A percentile compares a stretch with the other conserved stretches of the same genome.
Conservation (phyloP, 2,113 vertebrate species). For the Balaenoptera acutorostrata region DNA sequence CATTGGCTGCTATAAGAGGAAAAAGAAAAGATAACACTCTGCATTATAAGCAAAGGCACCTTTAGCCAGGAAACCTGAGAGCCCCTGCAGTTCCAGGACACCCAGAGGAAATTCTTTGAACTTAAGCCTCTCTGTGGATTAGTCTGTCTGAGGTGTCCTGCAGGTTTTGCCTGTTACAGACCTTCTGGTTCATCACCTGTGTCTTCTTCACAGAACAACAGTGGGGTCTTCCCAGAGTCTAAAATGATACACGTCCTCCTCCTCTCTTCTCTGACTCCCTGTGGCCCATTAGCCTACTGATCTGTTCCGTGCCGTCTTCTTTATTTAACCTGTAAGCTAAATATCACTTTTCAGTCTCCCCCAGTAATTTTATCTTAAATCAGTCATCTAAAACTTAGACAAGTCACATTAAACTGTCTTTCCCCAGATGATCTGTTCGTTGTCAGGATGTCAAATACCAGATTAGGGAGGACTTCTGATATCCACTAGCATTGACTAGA, state of each 20-base stretch:
- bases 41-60: fast-evolving
- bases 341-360: background rate
- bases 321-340: background rate
- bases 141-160: background rate
- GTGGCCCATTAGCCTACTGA: background rate
- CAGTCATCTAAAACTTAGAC: background rate
- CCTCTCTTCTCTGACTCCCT: background rate
- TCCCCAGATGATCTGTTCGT: background rate
- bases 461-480: background rate
- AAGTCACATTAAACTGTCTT: background rate
- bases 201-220: background rate
- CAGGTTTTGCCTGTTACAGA: too few species aligned
- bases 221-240: background rate
- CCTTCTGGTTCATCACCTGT: background rate
- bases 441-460: too few species aligned
- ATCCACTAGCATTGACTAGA: background rate
- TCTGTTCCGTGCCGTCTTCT: background rate
- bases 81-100: background rate
- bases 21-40: background rate
- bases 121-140: background rate
- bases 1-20: background rate
- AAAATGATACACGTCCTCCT: too few species aligned
- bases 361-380: background rate
- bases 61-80: background rate
- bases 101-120: background rate